These are phyloP conservation scores for Athene cunicularia DNA, from an alignment of 2,113 vertebrate genomes.

Conservation along the genomic window DNA sequence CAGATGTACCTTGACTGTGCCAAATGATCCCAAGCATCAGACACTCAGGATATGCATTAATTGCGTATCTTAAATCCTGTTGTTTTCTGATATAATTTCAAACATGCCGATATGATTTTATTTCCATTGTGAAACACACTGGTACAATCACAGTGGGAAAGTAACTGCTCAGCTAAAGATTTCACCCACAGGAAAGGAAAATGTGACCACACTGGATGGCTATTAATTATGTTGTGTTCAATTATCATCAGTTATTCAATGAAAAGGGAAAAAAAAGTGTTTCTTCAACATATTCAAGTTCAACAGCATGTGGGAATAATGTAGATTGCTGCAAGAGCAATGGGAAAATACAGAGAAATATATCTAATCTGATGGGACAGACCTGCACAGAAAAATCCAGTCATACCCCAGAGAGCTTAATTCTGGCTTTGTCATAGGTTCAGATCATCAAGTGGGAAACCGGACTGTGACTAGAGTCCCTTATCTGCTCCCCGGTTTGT, in stretches of 20 bases:
- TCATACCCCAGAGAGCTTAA: background rate
- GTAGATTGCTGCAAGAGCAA: background rate
- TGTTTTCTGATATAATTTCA: constrained; percentile 49
- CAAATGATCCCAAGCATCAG: constrained; percentile 53
- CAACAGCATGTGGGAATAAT: constrained; percentile 42
- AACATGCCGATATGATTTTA: background rate
- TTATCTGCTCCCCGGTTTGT: background rate
- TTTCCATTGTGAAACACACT: constrained; percentile 46
- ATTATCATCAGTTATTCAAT: constrained; percentile 47
- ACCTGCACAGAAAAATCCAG: constrained; percentile 14
- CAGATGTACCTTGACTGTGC: constrained; percentile 64
- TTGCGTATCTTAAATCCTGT: constrained; percentile 28
- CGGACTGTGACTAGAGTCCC: background rate
- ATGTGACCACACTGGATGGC: background rate
- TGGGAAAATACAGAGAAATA: constrained; percentile 12
- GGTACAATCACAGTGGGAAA: constrained; percentile 53
- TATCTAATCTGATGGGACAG: constrained; percentile 56
- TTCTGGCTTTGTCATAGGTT: background rate
- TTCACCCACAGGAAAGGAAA: constrained; percentile 57
- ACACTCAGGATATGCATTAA: constrained; percentile 52
- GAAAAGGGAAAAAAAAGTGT: background rate
- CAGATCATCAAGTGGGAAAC: background rate
- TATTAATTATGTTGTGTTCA: constrained; percentile 47
- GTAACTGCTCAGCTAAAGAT: constrained; percentile 9
- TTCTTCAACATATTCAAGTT: background rate